These are phyloP conservation scores for Seriola dumerili DNA, from an alignment of 2,113 vertebrate genomes.

Conservation along the genomic window DNA sequence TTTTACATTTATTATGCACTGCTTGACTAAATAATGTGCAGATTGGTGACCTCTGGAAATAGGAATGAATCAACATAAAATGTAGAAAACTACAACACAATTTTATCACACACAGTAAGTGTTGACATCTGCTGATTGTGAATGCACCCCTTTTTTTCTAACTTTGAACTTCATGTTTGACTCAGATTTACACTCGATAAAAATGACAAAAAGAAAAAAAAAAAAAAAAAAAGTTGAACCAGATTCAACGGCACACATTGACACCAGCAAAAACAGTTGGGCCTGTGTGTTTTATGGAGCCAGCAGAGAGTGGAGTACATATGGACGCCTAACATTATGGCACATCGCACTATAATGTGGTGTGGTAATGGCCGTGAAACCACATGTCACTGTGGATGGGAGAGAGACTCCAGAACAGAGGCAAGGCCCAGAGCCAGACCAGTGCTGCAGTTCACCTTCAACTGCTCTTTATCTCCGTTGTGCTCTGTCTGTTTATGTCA, in stretches of 20 bases:
- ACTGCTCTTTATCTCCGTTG: slow-evolving; percentile 57
- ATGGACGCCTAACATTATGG: slow-evolving; percentile 77
- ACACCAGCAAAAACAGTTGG: slow-evolving; percentile 75
- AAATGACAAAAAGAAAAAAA: slow-evolving; percentile 37
- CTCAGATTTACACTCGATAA: slow-evolving; percentile 25
- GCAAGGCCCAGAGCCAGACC: slow-evolving; percentile 70
- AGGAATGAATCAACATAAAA: slow-evolving; percentile 22
- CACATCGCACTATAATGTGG: slow-evolving; percentile 72
- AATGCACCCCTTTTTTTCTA: background rate
- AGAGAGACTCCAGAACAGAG: slow-evolving; percentile 75
- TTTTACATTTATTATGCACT: slow-evolving; percentile 37
- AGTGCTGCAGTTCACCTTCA: slow-evolving; percentile 76
- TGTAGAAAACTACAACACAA: background rate
- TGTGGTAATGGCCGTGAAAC: slow-evolving; percentile 80
- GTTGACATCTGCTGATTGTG: slow-evolving; percentile 19
- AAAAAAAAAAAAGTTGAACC: slow-evolving; percentile 38
- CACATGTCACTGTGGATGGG: slow-evolving; percentile 77
- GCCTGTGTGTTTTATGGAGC: slow-evolving; percentile 76
- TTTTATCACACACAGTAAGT: background rate
- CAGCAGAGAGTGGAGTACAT: slow-evolving; percentile 76
- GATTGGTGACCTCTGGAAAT: slow-evolving; percentile 36
- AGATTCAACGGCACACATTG: slow-evolving; percentile 53
- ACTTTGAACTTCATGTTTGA: slow-evolving; percentile 32
- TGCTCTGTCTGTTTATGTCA: slow-evolving; percentile 67
- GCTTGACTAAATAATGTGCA: slow-evolving; percentile 46